Base-by-base conservation (phyloP, 2,797 vertebrate genomes). In the Phoebastria nigripes region DNA sequence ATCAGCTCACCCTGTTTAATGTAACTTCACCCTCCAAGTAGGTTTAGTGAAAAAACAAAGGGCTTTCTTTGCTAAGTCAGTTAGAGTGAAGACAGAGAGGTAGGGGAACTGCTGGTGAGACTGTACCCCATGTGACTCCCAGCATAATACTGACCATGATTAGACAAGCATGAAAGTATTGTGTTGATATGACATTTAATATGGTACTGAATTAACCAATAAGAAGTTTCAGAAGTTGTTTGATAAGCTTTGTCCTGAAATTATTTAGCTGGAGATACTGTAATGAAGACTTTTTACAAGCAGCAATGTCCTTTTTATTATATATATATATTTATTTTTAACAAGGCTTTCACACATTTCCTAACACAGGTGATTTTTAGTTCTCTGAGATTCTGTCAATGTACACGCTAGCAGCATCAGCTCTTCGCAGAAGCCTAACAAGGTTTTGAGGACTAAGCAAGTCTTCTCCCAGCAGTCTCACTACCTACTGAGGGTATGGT, bases 181-280 rank as follows among this genome's bases (percentile, higher is more conserved):
- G 15, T 63, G 31, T 51, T n/a, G 14, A 55, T 55, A 56, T 52
- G 37, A 17, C 39, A 65, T 72, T 71, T 82, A 76, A 47, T 52
- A 55, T 24, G 3, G 31, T 41, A 65, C 12, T 61, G 59, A 76
- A 54, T 73, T 84, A 87, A n/a, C 22, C 8, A 69, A 7, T 46
- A 42, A 79, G 26, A 67, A 55, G 6, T 79, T 80, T 85, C 51
- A 94, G 62, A 85, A 76, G 51, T 42, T 51, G 8, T 89, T 91
- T 74, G 14, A 44, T 74, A 35, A 55, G 22, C 35, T 63, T 93
- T 82, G 18, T 72, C 33, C 39, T 72, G 25, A 76, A 89, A 69
- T 79, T 0, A 88, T 74, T 87, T 84, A 22, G 3, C 41, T 85
- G 31, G 37, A 74, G n/a, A 25, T 66, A 47, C 12, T 42, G 24